A percentile compares a stretch with the other conserved stretches of the same genome.
phyloP scores from a whole-genome alignment of 1,140 invertebrate species.

The Daktulosphaira vitifoliae region DNA sequence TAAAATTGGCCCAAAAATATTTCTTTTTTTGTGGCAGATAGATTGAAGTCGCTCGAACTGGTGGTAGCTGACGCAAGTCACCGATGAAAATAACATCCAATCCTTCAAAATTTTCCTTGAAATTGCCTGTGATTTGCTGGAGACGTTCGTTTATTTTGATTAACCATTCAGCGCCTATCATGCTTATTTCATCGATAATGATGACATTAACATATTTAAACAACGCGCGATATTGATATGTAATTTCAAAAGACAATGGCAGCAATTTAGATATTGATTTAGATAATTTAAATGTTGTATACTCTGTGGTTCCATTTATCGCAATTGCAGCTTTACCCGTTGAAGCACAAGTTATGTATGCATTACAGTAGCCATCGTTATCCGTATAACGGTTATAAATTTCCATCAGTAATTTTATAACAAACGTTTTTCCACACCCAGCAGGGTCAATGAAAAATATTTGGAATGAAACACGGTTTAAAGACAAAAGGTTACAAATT shows the following conservation, averaged over 20 bases:
- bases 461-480: neutral
- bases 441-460: constrained; percentile 33
- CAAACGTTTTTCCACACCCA: too few relatives aligned
- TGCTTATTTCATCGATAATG: too few relatives aligned
- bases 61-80: neutral
- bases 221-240: neutral
- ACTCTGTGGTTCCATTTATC: constrained; percentile 41
- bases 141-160: too few relatives aligned
- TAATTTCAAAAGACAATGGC: neutral
- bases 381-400: too few relatives aligned
- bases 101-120: too few relatives aligned
- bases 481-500: neutral
- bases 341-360: too few relatives aligned
- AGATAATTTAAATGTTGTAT: constrained; percentile 40
- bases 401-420: too few relatives aligned
- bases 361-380: too few relatives aligned
- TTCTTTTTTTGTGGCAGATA: neutral
- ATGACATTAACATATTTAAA: constrained; percentile 22
- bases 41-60: too few relatives aligned
- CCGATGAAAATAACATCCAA: constrained; percentile 14
- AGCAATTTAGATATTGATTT: neutral
- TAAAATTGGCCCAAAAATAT: too few relatives aligned
- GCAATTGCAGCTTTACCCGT: constrained; percentile 43
- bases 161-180: too few relatives aligned
- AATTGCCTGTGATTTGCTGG: too few relatives aligned